These are phyloP conservation scores for Istiophorus platypterus DNA, from an alignment of 2,113 vertebrate genomes.

Conservation along the genomic window DNA sequence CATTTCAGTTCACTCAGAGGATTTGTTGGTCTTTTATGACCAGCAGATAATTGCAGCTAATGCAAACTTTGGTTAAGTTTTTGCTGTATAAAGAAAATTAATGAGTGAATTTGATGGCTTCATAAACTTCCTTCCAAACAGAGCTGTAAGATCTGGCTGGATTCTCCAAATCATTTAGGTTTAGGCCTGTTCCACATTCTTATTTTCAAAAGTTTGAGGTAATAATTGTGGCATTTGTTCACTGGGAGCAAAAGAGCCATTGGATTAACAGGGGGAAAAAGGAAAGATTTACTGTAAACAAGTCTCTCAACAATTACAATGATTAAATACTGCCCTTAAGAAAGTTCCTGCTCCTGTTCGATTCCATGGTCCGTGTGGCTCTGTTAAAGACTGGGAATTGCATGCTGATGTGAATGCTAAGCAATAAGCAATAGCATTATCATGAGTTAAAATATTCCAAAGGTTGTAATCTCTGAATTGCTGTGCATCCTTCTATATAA, in stretches of 20 bases:
- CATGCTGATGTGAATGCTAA: neutral
- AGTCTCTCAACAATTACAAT: neutral
- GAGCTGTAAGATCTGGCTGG: neutral
- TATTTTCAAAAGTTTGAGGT: neutral
- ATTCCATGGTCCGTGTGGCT: constrained; percentile 26
- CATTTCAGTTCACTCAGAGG: neutral
- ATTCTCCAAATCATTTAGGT: neutral
- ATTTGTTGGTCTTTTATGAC: neutral
- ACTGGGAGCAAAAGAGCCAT: neutral
- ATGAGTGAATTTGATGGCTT: no score
- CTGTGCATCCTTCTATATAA: neutral
- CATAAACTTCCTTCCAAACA: neutral
- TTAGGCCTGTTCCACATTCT: neutral
- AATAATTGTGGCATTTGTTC: neutral
- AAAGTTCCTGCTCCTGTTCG: constrained; percentile 29
- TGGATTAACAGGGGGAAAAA: neutral
- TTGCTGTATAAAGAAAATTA: no score
- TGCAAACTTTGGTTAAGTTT: no score
- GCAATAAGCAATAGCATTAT: neutral
- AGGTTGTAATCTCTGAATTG: neutral
- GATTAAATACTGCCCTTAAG: neutral
- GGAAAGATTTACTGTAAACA: neutral
- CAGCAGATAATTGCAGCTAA: neutral
- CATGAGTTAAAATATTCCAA: neutral
- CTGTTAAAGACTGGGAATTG: neutral